Conservation (phyloP, 2,888 invertebrate species). For the Melieria picta region DNA sequence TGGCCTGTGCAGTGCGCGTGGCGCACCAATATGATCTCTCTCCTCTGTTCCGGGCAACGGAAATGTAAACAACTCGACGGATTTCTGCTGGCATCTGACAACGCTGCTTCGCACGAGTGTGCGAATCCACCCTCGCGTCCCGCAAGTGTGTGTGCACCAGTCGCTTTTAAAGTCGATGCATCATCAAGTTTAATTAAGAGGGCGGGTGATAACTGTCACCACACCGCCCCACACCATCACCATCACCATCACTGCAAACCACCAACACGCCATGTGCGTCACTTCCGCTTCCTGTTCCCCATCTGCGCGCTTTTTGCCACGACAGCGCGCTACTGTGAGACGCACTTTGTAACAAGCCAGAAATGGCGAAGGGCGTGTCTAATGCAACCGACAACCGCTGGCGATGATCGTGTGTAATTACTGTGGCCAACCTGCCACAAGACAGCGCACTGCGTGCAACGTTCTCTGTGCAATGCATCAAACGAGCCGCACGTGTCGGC, state of each 20-base stretch:
- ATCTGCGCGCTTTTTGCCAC: conserved; percentile 12
- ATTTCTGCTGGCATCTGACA: conserved; percentile 24
- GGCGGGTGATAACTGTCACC: conserved; percentile 33
- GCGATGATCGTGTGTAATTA: conserved; percentile 16
- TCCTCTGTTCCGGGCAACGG: conserved; percentile 8
- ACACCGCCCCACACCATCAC: not conserved
- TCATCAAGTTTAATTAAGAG: conserved; percentile 32
- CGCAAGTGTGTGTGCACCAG: not conserved
- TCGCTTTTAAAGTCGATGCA: conserved; percentile 5
- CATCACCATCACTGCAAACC: not conserved
- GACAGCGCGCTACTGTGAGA: too few species aligned
- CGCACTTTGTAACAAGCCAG: not conserved
- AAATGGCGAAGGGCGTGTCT: not conserved
- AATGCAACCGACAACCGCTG: conserved; percentile 10
- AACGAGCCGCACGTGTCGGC: conserved; percentile 25
- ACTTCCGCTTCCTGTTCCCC: not conserved
- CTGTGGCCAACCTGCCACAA: conserved; percentile 8
- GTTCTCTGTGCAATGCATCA: conserved; percentile 8
- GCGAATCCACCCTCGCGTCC: not conserved
- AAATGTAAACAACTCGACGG: conserved; percentile 36
- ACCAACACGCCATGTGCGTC: conserved; percentile 3
- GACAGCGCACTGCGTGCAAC: conserved; percentile 7
- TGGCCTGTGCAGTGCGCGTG: not conserved
- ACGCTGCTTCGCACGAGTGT: not conserved
- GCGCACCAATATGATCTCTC: conserved; percentile 1